Conservation (phyloP, 2,113 vertebrate genomes). For the Ciconia boyciana region DNA sequence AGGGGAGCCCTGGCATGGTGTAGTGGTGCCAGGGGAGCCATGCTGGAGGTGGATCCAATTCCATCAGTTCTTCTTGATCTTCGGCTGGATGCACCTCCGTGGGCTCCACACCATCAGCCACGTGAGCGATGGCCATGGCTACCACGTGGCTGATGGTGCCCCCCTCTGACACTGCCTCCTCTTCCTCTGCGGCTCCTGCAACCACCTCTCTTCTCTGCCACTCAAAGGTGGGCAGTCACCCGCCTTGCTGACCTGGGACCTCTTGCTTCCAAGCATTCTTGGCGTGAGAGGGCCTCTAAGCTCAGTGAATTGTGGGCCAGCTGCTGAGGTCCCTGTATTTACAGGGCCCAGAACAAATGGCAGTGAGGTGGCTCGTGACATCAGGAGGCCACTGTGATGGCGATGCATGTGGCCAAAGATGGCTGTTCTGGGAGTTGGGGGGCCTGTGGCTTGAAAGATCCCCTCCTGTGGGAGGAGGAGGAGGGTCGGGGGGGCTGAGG, state of each 20-base stretch:
- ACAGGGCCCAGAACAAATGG: neutral
- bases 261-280: neutral
- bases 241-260: neutral
- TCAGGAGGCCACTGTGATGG: neutral
- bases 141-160: neutral
- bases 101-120: neutral
- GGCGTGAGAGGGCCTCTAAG: neutral
- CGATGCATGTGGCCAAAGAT: neutral
- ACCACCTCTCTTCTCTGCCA: neutral
- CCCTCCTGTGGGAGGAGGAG: neutral
- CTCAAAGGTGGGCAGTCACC: neutral
- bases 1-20: neutral
- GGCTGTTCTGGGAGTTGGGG: neutral
- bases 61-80: neutral
- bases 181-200: neutral
- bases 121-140: accelerated
- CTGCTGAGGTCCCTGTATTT: neutral
- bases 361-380: neutral
- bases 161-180: neutral
- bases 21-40: neutral
- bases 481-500: neutral
- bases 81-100: neutral
- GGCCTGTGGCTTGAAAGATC: neutral
- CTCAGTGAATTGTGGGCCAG: neutral
- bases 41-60: neutral